Evolutionary conservation across 1,140 invertebrate species (phyloP), one percentile per base, ranked within the genome.

Genomic region (Drosophila biarmipes): DNA sequence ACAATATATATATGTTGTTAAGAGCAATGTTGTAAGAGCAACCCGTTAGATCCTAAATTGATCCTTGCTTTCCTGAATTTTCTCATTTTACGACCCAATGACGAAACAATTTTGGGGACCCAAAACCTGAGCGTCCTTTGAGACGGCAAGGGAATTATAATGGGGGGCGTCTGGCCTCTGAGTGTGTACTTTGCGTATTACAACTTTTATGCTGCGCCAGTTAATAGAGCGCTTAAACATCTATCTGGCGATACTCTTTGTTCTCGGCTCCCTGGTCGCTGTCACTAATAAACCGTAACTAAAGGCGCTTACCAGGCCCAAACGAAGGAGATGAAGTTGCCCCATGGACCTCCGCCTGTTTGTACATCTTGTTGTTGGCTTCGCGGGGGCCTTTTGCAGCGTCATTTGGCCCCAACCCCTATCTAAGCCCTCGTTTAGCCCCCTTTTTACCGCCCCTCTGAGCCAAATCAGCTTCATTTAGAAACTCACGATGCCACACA

Each of bases 201-300:
- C 58, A 74, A 61, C 55, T 68, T 51, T 49, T 48, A 15, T 55
- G 48, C 21, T 40, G 31, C n/a, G 52, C 35, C 55, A 66, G 67
- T 80, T 75, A 71, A 80, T 80, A 71, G 72, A 80, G 58, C 74
- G 49, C 45, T 64, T 34, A 57, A 73, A 55, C 51, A 66, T 82
- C 45, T 56, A 38, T 56, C 53, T 57, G 34, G 37, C 51, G 27
- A 27, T 35, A 37, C 29, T 71, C 61, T 62, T 66, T 80, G 68
- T 56, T 71, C 56, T 38, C 29, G 21, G n/a, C 46, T 56, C 46
- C 24, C 40, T 34, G 29, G 49, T 53, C 40, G 63, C 63, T 62
- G 58, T 48, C 72, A 56, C 53, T 72, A 58, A 76, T 73, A 63
- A 67, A 57, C 58, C 71, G 69, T 80, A 74, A 73, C 80, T 80